Conservation (phyloP, 2,797 vertebrate genomes). For the Gambelia wislizenii region DNA sequence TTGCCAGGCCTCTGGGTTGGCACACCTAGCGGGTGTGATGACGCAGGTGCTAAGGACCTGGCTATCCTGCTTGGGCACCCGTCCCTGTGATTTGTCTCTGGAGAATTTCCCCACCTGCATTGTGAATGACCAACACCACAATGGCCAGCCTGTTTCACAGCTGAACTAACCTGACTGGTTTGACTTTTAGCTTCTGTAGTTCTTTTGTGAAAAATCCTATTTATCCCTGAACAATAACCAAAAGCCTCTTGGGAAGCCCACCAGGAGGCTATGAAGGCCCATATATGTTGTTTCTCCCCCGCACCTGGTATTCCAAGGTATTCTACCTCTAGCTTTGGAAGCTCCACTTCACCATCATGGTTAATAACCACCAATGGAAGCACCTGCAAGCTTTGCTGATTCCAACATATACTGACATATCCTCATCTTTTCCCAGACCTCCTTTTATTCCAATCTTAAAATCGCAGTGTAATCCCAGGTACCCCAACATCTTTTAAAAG, state of each 20-base stretch:
- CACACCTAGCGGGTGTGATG: conserved; percentile 11
- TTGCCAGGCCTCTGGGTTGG: conserved; percentile 2
- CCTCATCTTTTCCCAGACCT: neutral
- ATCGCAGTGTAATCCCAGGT: neutral
- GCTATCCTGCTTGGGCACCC: conserved; percentile 17
- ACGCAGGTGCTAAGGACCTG: conserved; percentile 2
- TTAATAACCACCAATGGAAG: neutral
- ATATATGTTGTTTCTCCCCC: neutral
- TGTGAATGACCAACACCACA: neutral
- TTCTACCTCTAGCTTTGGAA: neutral
- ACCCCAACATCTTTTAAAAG: neutral
- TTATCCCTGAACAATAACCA: neutral
- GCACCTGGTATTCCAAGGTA: neutral
- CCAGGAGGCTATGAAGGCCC: no score
- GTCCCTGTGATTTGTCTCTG: neutral
- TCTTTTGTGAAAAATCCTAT: neutral
- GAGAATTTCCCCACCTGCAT: neutral
- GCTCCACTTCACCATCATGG: neutral
- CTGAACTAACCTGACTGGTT: conserved; percentile 19
- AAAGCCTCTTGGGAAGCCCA: neutral
- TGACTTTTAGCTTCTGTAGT: neutral
- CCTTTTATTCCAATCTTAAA: neutral
- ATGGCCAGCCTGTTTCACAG: neutral
- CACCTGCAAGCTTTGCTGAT: neutral
- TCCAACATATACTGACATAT: no score